phyloP scores from a whole-genome alignment of 2,113 vertebrate species.

The Sander lucioperca region DNA sequence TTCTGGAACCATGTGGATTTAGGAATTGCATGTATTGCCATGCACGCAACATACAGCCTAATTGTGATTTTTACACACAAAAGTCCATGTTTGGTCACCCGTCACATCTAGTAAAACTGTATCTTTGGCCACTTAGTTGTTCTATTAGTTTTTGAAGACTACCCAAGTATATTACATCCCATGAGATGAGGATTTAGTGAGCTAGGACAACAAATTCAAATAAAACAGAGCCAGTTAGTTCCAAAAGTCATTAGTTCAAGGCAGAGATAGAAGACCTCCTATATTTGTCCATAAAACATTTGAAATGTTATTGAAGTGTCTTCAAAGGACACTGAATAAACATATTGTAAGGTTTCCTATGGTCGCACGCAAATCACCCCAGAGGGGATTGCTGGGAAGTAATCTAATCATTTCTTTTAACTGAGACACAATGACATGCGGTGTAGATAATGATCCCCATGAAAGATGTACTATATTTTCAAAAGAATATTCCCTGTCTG shows the following conservation, averaged over 20 bases:
- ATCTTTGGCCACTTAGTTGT: neutral
- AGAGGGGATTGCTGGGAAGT: conserved; percentile 76
- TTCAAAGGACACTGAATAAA: conserved; percentile 78
- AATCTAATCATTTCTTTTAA: conserved; percentile 80
- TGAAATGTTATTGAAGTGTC: conserved; percentile 73
- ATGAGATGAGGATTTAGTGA: conserved; percentile 29
- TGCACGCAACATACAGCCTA: neutral
- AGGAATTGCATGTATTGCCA: neutral
- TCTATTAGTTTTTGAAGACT: conserved; percentile 1
- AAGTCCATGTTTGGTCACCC: conserved; percentile 3
- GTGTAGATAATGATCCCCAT: conserved; percentile 82
- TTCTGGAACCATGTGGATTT: neutral
- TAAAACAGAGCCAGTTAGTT: conserved; percentile 15
- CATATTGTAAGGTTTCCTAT: conserved; percentile 75
- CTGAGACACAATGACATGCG: conserved; percentile 74
- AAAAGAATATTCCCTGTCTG: conserved; percentile 76
- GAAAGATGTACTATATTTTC: conserved; percentile 78
- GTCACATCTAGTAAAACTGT: neutral
- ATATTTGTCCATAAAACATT: conserved; percentile 73
- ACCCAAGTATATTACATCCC: neutral
- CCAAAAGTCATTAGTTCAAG: conserved; percentile 46
- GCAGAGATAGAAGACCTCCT: conserved; percentile 55
- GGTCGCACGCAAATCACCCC: conserved; percentile 75
- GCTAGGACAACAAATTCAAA: conserved; percentile 42
- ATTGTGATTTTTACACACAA: conserved; percentile 4